Evolutionary conservation across 35 echinoderm and acorn worm species (phyloP), one percentile per base, ranked within the genome.

Genomic region (Heliocidaris erythrogramma): DNA sequence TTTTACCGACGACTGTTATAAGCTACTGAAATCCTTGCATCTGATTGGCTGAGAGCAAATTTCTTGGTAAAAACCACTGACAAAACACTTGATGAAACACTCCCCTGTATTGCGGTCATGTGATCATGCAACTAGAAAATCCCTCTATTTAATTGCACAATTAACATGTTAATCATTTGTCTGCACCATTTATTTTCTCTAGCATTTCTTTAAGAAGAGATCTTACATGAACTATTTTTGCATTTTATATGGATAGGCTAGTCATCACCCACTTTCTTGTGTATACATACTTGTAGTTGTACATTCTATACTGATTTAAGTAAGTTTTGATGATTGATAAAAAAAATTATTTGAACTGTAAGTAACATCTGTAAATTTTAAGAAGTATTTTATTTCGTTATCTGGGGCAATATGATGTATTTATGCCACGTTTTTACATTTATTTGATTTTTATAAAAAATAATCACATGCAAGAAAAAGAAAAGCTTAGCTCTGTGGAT

Each of bases 341-440:
- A 42, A n/a, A 42, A 24, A 78, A 78, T 27, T 78, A 78, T 78
- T n/a, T 78, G 65, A 78, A 78, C 65, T 78, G 65, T 78, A 78
- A 78, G 17, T 78, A 78, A 78, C 65, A 78, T 18, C 18, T 78
- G 65, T 78, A n/a, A 18, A 78, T 78, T 78, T 78, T 78, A n/a
- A 78, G 27, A 78, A 78, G 7, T 78, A 78, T 78, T 27, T 78
- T n/a, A 78, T 78, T 78, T 78, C 65, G 27, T 27, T 78, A 78
- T 78, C 65, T 78, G 65, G 65, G 65, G 65, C 65, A 78, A 78
- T 78, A 78, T 56, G 52, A 56, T 78, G 18, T 78, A 78, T 78
- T 21, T 78, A 78, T 78, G 65, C 65, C 65, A 78, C 65, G 27
- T 78, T 78, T 78, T 78, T 78, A 78, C 65, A 78, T 78, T 27